These are phyloP conservation scores for Drosophila neoperkinsi DNA, from an alignment of 2,888 invertebrate species.

Conservation along the genomic window DNA sequence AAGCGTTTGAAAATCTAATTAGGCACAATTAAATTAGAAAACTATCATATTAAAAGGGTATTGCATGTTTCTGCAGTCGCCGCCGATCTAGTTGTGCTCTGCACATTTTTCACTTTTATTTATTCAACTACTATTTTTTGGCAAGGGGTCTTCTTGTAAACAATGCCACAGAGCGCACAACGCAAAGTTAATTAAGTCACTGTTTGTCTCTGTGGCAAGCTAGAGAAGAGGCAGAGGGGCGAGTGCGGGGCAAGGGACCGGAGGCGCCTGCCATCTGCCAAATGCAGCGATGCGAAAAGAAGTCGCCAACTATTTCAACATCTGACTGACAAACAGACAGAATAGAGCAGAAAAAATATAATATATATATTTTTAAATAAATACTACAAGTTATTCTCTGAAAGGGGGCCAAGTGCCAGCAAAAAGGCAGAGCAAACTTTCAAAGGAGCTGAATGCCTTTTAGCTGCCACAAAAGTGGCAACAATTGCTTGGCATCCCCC, in stretches of 20 bases:
- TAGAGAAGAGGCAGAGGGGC: not conserved
- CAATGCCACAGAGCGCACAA: constrained; percentile 43
- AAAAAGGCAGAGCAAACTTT: constrained; percentile 7
- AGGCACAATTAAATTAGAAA: too few relatives aligned
- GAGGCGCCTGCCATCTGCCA: constrained; percentile 44
- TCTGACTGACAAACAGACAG: constrained; percentile 19
- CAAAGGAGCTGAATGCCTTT: constrained; percentile 9
- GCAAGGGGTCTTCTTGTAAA: constrained; percentile 44
- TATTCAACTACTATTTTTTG: constrained; percentile 52
- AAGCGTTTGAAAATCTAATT: not conserved
- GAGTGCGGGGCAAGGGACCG: not conserved
- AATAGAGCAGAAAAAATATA: constrained; percentile 8
- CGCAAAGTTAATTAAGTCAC: constrained; percentile 72
- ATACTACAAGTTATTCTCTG: constrained; percentile 11
- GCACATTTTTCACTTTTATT: constrained; percentile 53
- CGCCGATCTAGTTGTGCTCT: not conserved
- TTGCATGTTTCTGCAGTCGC: not conserved
- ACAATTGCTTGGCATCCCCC: constrained; percentile 16
- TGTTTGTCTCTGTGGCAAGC: constrained; percentile 4
- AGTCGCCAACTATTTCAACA: constrained; percentile 21
- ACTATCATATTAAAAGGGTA: constrained; percentile 2
- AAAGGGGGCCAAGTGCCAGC: constrained; percentile 23
- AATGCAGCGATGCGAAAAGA: constrained; percentile 35
- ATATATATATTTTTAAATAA: constrained; percentile 34
- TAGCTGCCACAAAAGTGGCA: constrained; percentile 29